Evolutionary conservation across 2,888 invertebrate species (phyloP).

Genomic region (Oxytorus armatus): DNA sequence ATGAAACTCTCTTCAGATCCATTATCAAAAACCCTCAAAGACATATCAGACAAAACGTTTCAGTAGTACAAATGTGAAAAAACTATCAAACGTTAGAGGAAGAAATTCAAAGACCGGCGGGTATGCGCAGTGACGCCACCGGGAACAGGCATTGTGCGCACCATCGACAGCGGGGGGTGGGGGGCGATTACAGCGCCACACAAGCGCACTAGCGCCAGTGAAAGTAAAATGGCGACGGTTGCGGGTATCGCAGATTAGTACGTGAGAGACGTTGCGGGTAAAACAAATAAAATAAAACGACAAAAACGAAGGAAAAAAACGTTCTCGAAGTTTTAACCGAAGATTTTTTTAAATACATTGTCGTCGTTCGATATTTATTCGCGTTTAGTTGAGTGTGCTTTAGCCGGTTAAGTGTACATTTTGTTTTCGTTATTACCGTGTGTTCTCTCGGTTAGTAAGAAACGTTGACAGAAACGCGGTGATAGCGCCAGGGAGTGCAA

Average conservation of each 20-base stretch:
- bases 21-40: too few species aligned
- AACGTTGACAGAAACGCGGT: conserved; percentile 17
- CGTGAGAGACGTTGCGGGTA: conserved; percentile 46
- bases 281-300: conserved; percentile 27
- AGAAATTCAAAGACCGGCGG: too few species aligned
- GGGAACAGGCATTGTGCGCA: too few species aligned
- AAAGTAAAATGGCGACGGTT: conserved; percentile 66
- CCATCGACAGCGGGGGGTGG: too few species aligned
- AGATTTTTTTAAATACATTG: neutral
- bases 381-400: conserved; percentile 14
- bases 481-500: conserved; percentile 35
- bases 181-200: conserved; percentile 48
- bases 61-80: too few species aligned
- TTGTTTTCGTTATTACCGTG: neutral
- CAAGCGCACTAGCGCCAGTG: too few species aligned
- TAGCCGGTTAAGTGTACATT: conserved; percentile 28
- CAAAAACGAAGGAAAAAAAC: conserved; percentile 7
- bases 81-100: too few species aligned
- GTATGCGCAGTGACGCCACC: too few species aligned
- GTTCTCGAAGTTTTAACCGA: neutral
- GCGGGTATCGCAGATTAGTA: conserved; percentile 57
- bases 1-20: too few species aligned
- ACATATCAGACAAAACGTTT: too few species aligned
- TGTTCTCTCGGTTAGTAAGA: neutral
- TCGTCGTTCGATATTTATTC: conserved; percentile 14